Evolutionary conservation across 2,888 invertebrate genomes (phyloP).

Genomic region (Eudemis profundana): DNA sequence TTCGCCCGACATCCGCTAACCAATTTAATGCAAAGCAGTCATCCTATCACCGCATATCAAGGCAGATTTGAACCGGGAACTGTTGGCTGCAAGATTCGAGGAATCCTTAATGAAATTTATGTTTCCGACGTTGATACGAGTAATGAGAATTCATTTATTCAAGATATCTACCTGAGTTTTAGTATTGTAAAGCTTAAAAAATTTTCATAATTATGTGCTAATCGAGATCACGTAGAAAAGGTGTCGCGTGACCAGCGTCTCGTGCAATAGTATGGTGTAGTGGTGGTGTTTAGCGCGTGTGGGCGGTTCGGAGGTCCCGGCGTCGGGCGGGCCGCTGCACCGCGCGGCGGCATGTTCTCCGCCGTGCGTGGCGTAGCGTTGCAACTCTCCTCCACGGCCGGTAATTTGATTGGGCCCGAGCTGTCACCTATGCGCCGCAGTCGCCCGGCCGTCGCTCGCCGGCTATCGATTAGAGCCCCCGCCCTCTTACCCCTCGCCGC

Average conservation of each 20-base stretch:
- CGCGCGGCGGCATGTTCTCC: conserved; percentile 60
- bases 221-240: background rate
- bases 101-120: conserved; percentile 31
- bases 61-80: conserved; percentile 28
- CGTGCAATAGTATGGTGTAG: conserved; percentile 12
- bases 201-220: background rate
- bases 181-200: background rate
- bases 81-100: conserved; percentile 11
- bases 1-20: conserved; percentile 68
- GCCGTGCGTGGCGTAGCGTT: conserved; percentile 68
- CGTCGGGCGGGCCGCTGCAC: conserved; percentile 50
- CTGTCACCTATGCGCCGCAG: conserved; percentile 85
- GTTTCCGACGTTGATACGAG: conserved; percentile 17
- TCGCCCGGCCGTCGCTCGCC: conserved; percentile 84
- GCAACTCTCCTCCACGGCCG: conserved; percentile 79
- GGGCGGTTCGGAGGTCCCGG: conserved; percentile 56
- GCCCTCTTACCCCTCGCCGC: conserved; percentile 75
- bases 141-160: background rate
- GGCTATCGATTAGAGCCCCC: conserved; percentile 84
- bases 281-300: conserved; percentile 40
- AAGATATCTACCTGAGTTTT: background rate
- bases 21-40: conserved; percentile 55
- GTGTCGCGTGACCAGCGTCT: background rate
- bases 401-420: conserved; percentile 84
- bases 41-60: conserved; percentile 49